A percentile compares a stretch with the other conserved stretches of the same genome.
phyloP scores from a whole-genome alignment of 53 echinoderm and acorn worm genomes.

The Luidia sarsii region DNA sequence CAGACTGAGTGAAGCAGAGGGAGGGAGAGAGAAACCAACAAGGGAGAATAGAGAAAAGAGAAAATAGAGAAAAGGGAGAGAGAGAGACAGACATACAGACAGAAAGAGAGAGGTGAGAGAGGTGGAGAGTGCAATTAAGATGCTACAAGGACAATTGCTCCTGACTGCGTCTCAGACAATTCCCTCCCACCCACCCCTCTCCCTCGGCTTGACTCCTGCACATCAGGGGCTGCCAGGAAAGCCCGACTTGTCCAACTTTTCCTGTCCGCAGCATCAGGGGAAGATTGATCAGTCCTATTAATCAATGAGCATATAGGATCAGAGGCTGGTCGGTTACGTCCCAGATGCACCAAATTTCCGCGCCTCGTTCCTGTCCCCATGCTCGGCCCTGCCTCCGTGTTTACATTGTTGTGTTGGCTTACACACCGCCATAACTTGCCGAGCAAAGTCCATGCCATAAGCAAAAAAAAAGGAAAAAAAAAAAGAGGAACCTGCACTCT shows the following conservation, averaged over 20 bases:
- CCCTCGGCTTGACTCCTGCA: no score
- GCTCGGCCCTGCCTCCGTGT: conserved; percentile 13
- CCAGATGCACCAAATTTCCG: conserved; percentile 41
- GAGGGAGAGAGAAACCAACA: no score
- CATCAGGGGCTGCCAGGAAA: conserved; percentile 39
- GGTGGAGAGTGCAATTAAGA: no score
- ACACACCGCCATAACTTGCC: conserved; percentile 16
- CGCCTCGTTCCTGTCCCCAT: conserved; percentile 43
- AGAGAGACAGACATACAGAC: no score
- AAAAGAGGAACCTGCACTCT: no score
- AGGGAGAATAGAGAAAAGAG: no score
- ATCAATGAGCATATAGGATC: conserved; percentile 53
- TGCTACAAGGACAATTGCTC: no score
- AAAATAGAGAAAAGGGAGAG: no score
- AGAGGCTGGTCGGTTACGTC: neutral
- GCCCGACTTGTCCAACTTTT: conserved; percentile 48
- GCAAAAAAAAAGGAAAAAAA: no score
- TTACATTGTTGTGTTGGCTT: conserved; percentile 48
- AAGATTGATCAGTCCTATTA: conserved; percentile 43
- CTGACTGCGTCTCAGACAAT: no score
- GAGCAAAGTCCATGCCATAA: neutral
- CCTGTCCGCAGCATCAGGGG: conserved; percentile 30
- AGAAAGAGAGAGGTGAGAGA: no score
- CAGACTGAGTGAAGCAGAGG: no score
- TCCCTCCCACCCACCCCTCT: neutral